Evolutionary conservation across 2,888 invertebrate genomes (phyloP).

Genomic region (Acholoe squamosa): DNA sequence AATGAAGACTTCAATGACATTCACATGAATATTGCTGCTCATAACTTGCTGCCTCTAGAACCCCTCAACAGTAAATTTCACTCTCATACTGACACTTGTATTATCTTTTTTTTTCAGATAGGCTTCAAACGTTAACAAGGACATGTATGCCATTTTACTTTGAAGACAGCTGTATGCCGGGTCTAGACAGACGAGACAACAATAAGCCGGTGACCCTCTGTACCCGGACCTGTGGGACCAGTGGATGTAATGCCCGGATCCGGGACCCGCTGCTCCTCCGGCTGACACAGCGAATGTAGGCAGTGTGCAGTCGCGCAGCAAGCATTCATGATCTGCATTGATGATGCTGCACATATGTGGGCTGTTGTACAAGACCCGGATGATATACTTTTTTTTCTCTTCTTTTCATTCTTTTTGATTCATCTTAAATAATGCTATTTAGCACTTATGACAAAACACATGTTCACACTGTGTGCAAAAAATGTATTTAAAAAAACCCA

Average conservation of each 20-base stretch:
- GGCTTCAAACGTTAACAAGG: constrained; percentile 34
- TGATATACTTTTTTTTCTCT: background rate
- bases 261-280: background rate
- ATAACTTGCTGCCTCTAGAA: too few species aligned
- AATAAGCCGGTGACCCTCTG: constrained; percentile 36
- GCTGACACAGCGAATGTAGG: background rate
- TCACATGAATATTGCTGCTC: too few species aligned
- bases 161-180: constrained; percentile 9
- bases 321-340: background rate
- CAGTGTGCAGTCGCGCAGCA: background rate
- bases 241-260: background rate
- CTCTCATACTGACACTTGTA: too few species aligned
- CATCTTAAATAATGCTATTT: too few species aligned
- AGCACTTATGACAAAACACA: too few species aligned
- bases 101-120: background rate
- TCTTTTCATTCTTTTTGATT: too few species aligned
- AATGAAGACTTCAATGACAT: too few species aligned
- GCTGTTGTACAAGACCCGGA: background rate
- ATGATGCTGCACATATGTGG: background rate
- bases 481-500: too few species aligned
- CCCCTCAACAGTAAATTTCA: too few species aligned
- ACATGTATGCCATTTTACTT: constrained; percentile 48
- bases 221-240: constrained; percentile 11
- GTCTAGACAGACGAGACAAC: background rate
- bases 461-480: too few species aligned